Evolutionary conservation across 2,888 invertebrate species (phyloP).

Genomic region (Lingula anatina): DNA sequence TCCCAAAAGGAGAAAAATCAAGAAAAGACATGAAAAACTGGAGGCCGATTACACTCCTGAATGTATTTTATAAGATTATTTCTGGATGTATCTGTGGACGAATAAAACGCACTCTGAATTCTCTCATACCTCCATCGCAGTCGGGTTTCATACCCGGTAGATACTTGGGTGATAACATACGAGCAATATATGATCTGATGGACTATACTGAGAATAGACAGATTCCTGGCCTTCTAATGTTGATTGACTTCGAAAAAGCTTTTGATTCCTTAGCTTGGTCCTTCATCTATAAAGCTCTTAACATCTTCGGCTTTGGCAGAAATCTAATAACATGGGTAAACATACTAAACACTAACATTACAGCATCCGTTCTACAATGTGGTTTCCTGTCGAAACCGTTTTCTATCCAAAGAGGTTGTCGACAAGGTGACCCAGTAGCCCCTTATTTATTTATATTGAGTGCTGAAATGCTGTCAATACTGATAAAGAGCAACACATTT

Average conservation of each 20-base stretch:
- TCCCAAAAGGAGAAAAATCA: conserved; percentile 10
- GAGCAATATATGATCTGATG: conserved; percentile 14
- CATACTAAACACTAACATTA: conserved; percentile 6
- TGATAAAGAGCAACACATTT: conserved; percentile 5
- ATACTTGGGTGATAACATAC: conserved; percentile 14
- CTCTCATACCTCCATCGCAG: conserved; percentile 9
- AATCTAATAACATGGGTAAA: conserved; percentile 5
- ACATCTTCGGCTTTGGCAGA: conserved; percentile 8
- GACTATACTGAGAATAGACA: conserved; percentile 9
- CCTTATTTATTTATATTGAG: conserved; percentile 7
- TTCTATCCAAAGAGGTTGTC: conserved; percentile 6
- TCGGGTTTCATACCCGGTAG: conserved; percentile 13
- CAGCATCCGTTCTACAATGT: conserved; percentile 4
- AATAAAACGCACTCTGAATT: conserved; percentile 9
- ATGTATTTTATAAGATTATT: conserved; percentile 8
- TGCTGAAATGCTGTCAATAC: conserved; percentile 6
- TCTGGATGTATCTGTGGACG: conserved; percentile 11
- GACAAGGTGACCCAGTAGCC: conserved; percentile 8
- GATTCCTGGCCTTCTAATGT: conserved; percentile 11
- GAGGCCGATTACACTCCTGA: conserved; percentile 10
- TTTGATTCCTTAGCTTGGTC: conserved; percentile 9
- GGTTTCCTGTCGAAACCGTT: conserved; percentile 7
- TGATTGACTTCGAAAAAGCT: too few species aligned
- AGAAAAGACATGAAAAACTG: conserved; percentile 7
- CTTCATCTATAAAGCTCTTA: conserved; percentile 7